phyloP scores from a whole-genome alignment of 2,113 vertebrate species.

The Eublepharis macularius region DNA sequence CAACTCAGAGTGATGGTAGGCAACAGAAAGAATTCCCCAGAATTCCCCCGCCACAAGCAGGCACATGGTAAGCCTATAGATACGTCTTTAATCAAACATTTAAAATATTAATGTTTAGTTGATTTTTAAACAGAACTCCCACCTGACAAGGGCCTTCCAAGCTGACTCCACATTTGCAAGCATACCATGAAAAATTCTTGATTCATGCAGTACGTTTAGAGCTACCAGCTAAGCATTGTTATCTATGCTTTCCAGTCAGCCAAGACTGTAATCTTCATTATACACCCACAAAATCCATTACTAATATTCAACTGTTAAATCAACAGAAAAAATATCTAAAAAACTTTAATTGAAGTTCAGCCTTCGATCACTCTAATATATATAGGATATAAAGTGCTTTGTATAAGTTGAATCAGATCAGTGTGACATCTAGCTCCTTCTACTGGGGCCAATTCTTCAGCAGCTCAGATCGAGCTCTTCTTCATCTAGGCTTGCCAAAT shows the following conservation, averaged over 20 bases:
- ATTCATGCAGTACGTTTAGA: background rate
- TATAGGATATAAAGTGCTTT: background rate
- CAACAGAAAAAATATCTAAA: background rate
- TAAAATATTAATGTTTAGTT: background rate
- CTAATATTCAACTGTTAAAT: background rate
- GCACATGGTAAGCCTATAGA: no score
- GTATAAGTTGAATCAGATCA: background rate
- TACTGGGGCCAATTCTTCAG: background rate
- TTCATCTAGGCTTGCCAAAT: no score
- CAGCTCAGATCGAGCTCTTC: background rate
- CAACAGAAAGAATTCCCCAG: no score
- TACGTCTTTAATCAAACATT: background rate
- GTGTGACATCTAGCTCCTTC: background rate
- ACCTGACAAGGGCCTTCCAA: background rate
- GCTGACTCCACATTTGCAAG: background rate
- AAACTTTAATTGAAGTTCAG: background rate
- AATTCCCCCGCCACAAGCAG: no score
- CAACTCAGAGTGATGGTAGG: no score
- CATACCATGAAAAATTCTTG: background rate
- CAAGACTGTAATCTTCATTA: background rate
- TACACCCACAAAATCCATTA: background rate
- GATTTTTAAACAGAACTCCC: background rate
- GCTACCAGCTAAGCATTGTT: background rate
- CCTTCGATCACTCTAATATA: background rate
- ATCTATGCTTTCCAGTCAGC: background rate